Evolutionary conservation across 2,797 vertebrate species (phyloP).

Genomic region (Lerista edwardsae): DNA sequence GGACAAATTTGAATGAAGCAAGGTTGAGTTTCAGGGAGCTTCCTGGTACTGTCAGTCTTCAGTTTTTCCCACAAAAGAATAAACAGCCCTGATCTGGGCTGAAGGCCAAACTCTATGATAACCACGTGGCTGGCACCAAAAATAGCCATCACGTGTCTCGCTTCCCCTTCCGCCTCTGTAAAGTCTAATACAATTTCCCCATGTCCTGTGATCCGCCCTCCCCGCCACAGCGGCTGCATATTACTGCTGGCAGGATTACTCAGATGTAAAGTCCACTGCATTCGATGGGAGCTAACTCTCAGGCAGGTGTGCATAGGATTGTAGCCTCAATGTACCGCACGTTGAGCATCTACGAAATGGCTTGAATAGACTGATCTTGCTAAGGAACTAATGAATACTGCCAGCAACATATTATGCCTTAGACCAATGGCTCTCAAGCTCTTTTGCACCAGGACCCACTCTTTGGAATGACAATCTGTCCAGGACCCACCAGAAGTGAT

Average conservation of each 20-base stretch:
- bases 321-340: too few species aligned
- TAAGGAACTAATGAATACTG: too few species aligned
- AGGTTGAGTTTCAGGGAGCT: constrained; percentile 64
- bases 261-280: too few species aligned
- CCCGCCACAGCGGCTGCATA: background rate
- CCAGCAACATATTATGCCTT: too few species aligned
- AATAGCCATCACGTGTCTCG: background rate
- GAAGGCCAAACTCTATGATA: constrained; percentile 39
- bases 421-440: too few species aligned
- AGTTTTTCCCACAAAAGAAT: constrained; percentile 63
- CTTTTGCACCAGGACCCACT: too few species aligned
- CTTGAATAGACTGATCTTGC: too few species aligned
- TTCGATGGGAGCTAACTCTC: too few species aligned
- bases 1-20: constrained; percentile 61
- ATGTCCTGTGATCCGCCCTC: background rate
- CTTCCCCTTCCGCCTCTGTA: background rate
- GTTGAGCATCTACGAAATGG: too few species aligned
- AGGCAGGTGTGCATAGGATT: too few species aligned
- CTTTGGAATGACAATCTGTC: too few species aligned
- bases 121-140: constrained; percentile 11
- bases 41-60: constrained; percentile 66
- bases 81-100: constrained; percentile 51
- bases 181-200: background rate
- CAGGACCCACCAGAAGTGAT: too few species aligned
- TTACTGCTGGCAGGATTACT: background rate